Base-by-base conservation (phyloP, 2,888 invertebrate species). In the Pimpla rufipes region DNA sequence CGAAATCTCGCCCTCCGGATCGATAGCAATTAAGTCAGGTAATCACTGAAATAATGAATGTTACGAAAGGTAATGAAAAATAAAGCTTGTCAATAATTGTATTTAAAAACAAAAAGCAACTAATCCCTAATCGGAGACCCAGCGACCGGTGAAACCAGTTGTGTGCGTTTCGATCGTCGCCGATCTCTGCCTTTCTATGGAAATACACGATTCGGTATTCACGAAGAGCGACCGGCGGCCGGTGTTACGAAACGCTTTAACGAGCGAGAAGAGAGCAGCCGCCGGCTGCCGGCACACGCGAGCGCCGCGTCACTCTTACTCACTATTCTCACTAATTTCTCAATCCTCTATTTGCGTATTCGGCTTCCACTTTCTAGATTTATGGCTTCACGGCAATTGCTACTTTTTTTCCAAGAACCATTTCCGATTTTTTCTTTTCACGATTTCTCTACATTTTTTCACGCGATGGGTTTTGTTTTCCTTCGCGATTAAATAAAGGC, bases 11-110 rank as follows among this genome's bases (percentile, higher is more conserved):
- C 78, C 50, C 59, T 86, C 85, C 86, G 83, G 88, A 90, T 89
- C 90, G 88, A 89, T 91, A 90, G 88, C 88, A 90, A 89, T 79
- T 91, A 91, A 89, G 62, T 21, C 88, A 88, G 88, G 85, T 90
- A 89, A 90, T 88, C 89, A 89, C 85, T 87, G 89, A 89, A n/a
- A 90, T 90, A 89, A 87, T 89, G 87, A 90, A 90, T 91, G 90
- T 90, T 90, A 90, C 89, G 89, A 89, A 89, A 89, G 89, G 88
- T 89, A 90, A 92, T 88, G 87, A 91, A 71, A 37, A 84, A 91
- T 91, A 91, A 92, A 90, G 91, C 90, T 92, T 91, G 90, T 90
- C 91, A 91, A 91, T 91, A 88, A 91, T 91, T 91, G 90, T 91
- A 92, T 84, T 84, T 76, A 79, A 81, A 78, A 68, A n/a, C n/a